Base-by-base conservation (phyloP, 2,113 vertebrate genomes). In the Phalacrocorax pelagicus region DNA sequence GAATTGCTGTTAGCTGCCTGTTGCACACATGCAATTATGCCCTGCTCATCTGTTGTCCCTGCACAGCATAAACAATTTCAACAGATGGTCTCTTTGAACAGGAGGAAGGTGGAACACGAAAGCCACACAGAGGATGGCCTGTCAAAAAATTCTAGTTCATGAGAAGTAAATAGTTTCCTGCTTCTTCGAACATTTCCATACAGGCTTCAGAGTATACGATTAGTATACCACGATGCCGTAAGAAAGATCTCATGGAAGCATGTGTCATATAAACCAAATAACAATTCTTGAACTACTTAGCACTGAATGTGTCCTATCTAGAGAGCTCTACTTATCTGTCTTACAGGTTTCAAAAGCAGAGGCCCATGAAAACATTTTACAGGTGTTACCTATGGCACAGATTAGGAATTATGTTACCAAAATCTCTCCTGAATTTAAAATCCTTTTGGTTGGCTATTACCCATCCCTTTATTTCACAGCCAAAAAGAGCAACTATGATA, bases 21-120 rank as follows among this genome's bases (percentile, higher is more conserved):
- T 0, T 36, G 40, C 59, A 79, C 70, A 32, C 49, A 2, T 2
- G 12, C 21, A 22, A 12, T 7, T 15, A 47, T 1, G 4, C 27
- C 36, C 74, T 62, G 72, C 65, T 84, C 81, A 59, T 26, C n/a
- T 5, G 0, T 34, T 32, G 77, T 1, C 44, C 46, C 82, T 14
- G 42, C 8, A 57, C 34, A 51, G 71, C 59, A 77, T 10, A 29
- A 81, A 23, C 61, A 65, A 30, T 17, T 61, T 47, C 82, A 78
- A 47, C 57, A 79, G 70, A 88, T 15, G 15, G 36, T 69, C 69
- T 55, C 44, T 59, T 6, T 15, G 49, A 78, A 81, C 62, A 83
- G 63, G 26, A 86, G 30, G 42, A 62, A 55, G n/a, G 59, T 78
- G 72, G 62, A 91, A 94, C 63, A 94, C 6, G 3, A 46, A 94